Percentiles rank a stretch among this genome's conserved stretches.
phyloP scores from a whole-genome alignment of 2,113 vertebrate genomes.

The Elaphurus davidianus region DNA sequence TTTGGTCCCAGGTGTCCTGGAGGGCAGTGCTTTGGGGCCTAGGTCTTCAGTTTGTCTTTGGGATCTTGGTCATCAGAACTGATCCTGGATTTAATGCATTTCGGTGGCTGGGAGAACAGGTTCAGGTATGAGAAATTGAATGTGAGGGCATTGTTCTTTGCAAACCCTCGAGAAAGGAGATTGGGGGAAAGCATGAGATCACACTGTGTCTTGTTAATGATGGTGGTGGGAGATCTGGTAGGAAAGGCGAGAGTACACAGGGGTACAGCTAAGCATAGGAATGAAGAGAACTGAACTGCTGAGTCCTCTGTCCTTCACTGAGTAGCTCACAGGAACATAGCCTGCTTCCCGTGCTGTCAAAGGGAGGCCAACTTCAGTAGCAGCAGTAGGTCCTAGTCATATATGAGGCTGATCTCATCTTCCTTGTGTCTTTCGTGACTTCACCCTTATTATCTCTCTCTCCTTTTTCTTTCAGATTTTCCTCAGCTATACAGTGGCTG shows the following conservation, averaged over 20 bases:
- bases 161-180: background rate
- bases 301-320: background rate
- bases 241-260: background rate
- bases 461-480: slow-evolving; percentile 83
- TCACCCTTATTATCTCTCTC: background rate
- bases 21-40: slow-evolving; percentile 92
- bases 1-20: slow-evolving; percentile 87
- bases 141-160: background rate
- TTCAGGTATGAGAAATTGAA: slow-evolving; percentile 85
- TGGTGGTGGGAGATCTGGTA: background rate
- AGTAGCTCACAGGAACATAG: background rate
- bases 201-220: background rate
- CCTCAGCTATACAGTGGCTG: slow-evolving; percentile 89
- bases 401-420: background rate
- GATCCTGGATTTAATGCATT: slow-evolving; percentile 88
- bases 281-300: background rate
- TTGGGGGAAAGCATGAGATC: background rate
- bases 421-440: background rate
- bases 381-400: background rate
- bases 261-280: background rate
- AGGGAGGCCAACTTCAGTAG: background rate
- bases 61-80: slow-evolving; percentile 92
- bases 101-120: slow-evolving; percentile 91
- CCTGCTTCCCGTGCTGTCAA: background rate
- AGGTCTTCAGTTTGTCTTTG: slow-evolving; percentile 91